Conservation (phyloP, 1,140 invertebrate genomes). For the Megalonaias nervosa region DNA sequence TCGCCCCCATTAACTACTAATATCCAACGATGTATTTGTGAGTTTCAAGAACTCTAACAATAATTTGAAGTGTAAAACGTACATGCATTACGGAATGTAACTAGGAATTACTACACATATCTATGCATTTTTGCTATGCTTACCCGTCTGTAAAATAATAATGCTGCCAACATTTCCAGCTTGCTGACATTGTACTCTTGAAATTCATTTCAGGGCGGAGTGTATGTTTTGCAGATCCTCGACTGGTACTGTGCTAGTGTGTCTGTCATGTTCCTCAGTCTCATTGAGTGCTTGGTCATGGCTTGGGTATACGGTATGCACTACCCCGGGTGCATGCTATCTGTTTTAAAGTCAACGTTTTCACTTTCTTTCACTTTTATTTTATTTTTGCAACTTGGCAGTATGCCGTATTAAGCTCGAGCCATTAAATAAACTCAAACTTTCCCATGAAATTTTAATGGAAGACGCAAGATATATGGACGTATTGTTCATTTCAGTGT, state of each 20-base stretch:
- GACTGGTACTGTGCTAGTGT: slow-evolving; percentile 89
- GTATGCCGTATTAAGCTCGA: too few relatives aligned
- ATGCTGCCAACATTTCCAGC: neutral
- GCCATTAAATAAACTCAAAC: too few relatives aligned
- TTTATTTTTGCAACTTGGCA: too few relatives aligned
- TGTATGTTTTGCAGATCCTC: slow-evolving; percentile 88
- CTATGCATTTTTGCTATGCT: neutral
- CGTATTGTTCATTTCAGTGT: too few relatives aligned
- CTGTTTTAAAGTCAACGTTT: too few relatives aligned
- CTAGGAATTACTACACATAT: neutral
- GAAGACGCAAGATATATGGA: too few relatives aligned
- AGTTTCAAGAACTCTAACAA: neutral
- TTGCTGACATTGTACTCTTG: neutral
- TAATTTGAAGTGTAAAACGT: neutral
- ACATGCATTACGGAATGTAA: neutral
- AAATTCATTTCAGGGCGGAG: slow-evolving; percentile 74
- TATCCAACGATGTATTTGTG: neutral
- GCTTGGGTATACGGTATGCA: slow-evolving; percentile 70
- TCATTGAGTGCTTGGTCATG: slow-evolving; percentile 70
- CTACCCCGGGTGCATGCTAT: too few relatives aligned
- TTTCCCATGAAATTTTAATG: too few relatives aligned
- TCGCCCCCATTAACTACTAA: too few relatives aligned
- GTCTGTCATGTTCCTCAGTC: slow-evolving; percentile 85
- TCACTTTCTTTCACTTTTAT: too few relatives aligned
- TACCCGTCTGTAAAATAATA: neutral